These are phyloP conservation scores for Astyanax mexicanus DNA, from an alignment of 2,797 vertebrate genomes.

Conservation along the genomic window DNA sequence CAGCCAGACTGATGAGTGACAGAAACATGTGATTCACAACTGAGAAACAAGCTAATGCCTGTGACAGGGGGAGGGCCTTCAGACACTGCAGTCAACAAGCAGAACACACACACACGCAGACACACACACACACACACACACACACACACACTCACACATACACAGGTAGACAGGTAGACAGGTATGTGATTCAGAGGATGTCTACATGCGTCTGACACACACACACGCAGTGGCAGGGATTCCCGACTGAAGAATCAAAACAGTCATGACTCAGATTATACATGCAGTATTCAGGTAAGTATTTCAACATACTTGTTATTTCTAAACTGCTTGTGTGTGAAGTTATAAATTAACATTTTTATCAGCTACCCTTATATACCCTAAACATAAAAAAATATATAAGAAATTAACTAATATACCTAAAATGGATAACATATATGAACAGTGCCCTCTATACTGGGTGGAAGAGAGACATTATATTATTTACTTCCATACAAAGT, in stretches of 20 bases:
- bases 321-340: too few species aligned
- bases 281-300: neutral
- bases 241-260: neutral
- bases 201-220: neutral
- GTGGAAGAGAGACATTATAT: too few species aligned
- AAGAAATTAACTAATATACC: too few species aligned
- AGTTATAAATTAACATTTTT: too few species aligned
- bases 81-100: neutral
- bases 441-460: too few species aligned
- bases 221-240: neutral
- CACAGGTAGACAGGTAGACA: neutral
- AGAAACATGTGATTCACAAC: conserved; percentile 13
- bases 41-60: conserved; percentile 13
- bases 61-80: neutral
- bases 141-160: conserved; percentile 26
- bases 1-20: conserved; percentile 17
- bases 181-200: neutral
- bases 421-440: too few species aligned
- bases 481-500: too few species aligned
- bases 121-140: conserved; percentile 11
- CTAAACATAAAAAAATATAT: too few species aligned
- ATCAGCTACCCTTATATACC: too few species aligned
- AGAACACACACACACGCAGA: conserved; percentile 32
- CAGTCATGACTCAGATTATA: neutral
- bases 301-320: too few species aligned